Evolutionary conservation across 2,888 invertebrate genomes (phyloP), one percentile per base, ranked within the genome.

Genomic region (Netelia inedita): DNA sequence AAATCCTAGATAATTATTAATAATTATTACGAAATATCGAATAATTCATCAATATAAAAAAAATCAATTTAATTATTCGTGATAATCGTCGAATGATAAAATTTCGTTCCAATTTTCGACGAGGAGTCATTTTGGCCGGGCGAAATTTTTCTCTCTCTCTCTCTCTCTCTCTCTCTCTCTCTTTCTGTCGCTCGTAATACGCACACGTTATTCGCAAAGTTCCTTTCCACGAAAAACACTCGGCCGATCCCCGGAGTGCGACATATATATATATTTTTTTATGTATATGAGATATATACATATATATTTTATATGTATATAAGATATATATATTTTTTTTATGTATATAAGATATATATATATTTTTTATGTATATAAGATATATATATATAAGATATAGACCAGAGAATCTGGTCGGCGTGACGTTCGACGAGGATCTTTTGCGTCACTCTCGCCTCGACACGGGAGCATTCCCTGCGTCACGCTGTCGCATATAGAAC

Each of bases 401-500:
- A 41, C 23, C 28, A 41, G 35, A 43, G 57, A 55, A 68, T 68
- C 41, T 63, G 72, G 66, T 55, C n/a, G 43, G 46, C 61, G 78
- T 78, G 81, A 81, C 78, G 80, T 78, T 55, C 68, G 63, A 78
- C 35, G 73, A 69, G 73, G 69, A 81, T 81, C 76, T 73, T 84
- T 78, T 84, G 80, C 84, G 84, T 84, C 83, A 81, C 41, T 35
- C 41, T n/a, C 28, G 69, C 74, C 46, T 71, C 55, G 69, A 50
- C 65, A 59, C 65, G 65, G 79, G 71, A 71, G 79, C 81, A 79
- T 85, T 71, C 79, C 68, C 79, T 85, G 85, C 82, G 79, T 79
- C 82, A 75, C 43, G 28, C 50, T 57, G 41, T 55, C 78, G 61
- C 55, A 66, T 59, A 82, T 66, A 78, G 61, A 71, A 72, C 19